Percentiles rank a stretch among this genome's conserved stretches.
Conservation (phyloP, 2,888 invertebrate genomes). For the Meloe dianella region DNA sequence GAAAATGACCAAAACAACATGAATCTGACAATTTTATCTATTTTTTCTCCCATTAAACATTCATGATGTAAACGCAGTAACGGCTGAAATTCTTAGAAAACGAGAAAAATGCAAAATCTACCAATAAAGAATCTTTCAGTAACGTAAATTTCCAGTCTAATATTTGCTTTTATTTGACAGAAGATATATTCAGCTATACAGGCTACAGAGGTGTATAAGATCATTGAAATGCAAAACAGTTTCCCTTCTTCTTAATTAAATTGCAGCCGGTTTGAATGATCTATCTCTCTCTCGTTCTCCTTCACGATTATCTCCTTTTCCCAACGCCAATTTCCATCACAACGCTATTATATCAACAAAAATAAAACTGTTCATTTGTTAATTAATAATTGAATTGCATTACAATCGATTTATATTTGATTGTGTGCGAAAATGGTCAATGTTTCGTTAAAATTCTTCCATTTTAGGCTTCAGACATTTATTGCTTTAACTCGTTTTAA, state of each 20-base stretch:
- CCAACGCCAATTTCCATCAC: constrained; percentile 30
- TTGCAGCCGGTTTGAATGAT: constrained; percentile 35
- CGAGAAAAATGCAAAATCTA: too few relatives aligned
- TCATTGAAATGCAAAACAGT: constrained; percentile 49
- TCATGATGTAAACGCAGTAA: too few relatives aligned
- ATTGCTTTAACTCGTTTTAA: constrained; percentile 35
- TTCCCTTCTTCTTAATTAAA: constrained; percentile 49
- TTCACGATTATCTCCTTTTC: constrained; percentile 30
- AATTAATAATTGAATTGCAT: not conserved
- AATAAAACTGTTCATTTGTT: constrained; percentile 17
- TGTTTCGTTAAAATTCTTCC: constrained; percentile 10
- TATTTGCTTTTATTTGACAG: not conserved
- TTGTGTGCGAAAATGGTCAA: not conserved
- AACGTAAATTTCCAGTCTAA: too few relatives aligned
- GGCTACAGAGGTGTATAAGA: constrained; percentile 16
- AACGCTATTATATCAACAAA: constrained; percentile 23
- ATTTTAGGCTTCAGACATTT: constrained; percentile 28
- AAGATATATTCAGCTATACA: not conserved
- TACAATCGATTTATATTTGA: too few relatives aligned
- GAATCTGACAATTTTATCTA: not conserved
- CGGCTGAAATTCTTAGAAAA: too few relatives aligned
- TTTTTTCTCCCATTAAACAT: too few relatives aligned
- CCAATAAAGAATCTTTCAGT: too few relatives aligned
- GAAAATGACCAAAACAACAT: not conserved
- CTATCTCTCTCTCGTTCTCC: constrained; percentile 6